Evolutionary conservation across 2,888 invertebrate species (phyloP).

Genomic region (Stegana nigrithorax): DNA sequence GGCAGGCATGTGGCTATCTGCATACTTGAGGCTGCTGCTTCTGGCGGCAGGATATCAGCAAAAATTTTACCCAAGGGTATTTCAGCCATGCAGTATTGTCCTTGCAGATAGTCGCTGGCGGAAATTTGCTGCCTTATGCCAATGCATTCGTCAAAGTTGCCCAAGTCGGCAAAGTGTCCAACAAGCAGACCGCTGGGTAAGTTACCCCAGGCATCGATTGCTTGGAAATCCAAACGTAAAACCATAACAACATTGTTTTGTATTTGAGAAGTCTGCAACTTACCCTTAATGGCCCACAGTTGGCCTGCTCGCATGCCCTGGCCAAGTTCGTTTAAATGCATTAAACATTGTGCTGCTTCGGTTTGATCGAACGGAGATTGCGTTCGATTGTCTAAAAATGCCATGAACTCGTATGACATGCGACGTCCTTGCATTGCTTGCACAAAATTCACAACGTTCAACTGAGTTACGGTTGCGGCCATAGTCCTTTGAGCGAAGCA

Average conservation of each 20-base stretch:
- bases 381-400: not conserved
- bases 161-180: not conserved
- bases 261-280: not conserved
- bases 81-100: not conserved
- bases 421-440: not conserved
- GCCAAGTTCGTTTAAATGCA: not conserved
- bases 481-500: no score
- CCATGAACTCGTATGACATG: not conserved
- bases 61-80: not conserved
- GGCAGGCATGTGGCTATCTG: not conserved
- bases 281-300: not conserved
- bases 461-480: no score
- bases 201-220: not conserved
- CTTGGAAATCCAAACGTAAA: not conserved
- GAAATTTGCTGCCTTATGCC: not conserved
- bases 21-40: not conserved
- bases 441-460: not conserved
- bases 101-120: not conserved
- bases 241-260: not conserved
- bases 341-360: not conserved
- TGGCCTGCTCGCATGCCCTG: not conserved
- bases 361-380: not conserved
- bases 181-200: not conserved
- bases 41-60: no score
- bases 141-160: constrained; percentile 7